These are phyloP conservation scores for Euleptes europaea DNA, from an alignment of 2,113 vertebrate species.

Conservation along the genomic window DNA sequence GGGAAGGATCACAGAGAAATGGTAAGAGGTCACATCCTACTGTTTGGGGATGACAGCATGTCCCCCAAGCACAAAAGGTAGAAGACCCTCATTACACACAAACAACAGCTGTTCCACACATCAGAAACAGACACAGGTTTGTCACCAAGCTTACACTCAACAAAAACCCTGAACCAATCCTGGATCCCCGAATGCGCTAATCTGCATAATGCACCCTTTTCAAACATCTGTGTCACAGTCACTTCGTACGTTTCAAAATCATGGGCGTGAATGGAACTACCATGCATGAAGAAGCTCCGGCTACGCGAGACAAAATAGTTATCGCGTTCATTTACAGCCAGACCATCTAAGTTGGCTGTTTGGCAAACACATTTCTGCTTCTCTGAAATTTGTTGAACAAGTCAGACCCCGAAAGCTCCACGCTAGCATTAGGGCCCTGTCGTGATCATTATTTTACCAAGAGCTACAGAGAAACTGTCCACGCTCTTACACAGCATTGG, in stretches of 20 bases:
- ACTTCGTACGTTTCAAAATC: not conserved
- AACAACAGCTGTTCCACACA: not conserved
- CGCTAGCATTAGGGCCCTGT: not conserved
- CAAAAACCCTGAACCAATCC: not conserved
- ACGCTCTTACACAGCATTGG: not conserved
- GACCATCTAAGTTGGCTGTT: not conserved
- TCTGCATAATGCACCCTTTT: not conserved
- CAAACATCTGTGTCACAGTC: not conserved
- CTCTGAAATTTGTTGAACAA: not conserved
- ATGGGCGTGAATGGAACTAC: not conserved
- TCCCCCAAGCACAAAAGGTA: not conserved
- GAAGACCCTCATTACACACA: not conserved
- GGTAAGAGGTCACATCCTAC: not conserved
- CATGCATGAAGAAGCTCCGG: not conserved
- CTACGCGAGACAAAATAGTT: not conserved
- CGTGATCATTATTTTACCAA: not conserved
- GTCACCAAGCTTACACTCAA: not conserved
- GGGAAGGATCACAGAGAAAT: not conserved
- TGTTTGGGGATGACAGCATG: not conserved
- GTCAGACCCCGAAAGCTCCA: not conserved
- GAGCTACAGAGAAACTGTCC: not conserved
- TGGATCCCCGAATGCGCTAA: too few species aligned
- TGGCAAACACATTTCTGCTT: not conserved
- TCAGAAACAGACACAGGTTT: not conserved
- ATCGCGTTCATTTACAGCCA: not conserved